A percentile compares a stretch with the other conserved stretches of the same genome.
Evolutionary conservation across 1,140 invertebrate genomes (phyloP).

Genomic region (Anadara kagoshimensis): DNA sequence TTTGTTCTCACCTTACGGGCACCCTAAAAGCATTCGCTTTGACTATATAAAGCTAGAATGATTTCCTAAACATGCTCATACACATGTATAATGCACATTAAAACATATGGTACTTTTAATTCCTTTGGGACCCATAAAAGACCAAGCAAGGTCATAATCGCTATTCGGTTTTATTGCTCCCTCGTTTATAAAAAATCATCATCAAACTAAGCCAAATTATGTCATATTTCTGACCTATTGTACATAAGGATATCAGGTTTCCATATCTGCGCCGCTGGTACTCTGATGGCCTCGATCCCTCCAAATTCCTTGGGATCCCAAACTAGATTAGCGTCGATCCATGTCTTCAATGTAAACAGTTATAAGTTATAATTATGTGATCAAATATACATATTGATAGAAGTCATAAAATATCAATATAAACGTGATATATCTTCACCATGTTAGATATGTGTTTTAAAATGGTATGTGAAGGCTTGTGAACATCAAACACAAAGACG

Average conservation of each 20-base stretch:
- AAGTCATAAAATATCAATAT: neutral
- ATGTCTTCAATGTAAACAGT: conserved; percentile 81
- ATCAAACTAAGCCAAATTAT: conserved; percentile 38
- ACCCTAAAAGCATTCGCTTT: too few relatives aligned
- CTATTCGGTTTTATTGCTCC: conserved; percentile 33
- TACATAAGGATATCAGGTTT: conserved; percentile 99
- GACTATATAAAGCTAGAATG: too few relatives aligned
- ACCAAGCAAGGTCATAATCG: neutral
- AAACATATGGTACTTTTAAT: too few relatives aligned
- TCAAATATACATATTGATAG: neutral
- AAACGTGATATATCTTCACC: neutral
- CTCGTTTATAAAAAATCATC: conserved; percentile 57
- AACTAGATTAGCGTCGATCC: conserved; percentile 98
- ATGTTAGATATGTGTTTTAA: neutral
- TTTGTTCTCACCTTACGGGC: too few relatives aligned
- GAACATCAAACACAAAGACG: too few relatives aligned
- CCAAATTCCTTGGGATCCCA: conserved; percentile 98
- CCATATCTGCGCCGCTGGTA: conserved; percentile 97
- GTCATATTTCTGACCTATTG: conserved; percentile 84
- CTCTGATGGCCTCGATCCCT: conserved; percentile 95
- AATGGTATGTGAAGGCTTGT: neutral
- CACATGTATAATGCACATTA: too few relatives aligned
- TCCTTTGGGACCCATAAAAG: too few relatives aligned
- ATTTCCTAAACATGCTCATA: too few relatives aligned
- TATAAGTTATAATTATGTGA: neutral